Conservation (phyloP, 53 echinoderm and acorn worm species). For the Paracentrotus lividus region DNA sequence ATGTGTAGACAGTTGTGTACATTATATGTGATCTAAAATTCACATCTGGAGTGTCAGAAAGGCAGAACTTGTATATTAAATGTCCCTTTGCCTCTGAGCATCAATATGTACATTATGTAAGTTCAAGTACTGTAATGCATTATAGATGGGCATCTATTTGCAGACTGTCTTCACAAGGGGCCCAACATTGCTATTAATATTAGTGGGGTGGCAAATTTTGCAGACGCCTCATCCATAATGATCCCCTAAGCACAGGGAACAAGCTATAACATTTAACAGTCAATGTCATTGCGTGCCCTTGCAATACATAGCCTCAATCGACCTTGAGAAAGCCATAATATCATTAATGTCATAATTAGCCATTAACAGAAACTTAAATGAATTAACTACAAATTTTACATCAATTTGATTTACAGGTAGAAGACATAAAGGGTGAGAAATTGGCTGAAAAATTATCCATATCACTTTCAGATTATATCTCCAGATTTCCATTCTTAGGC, state of each 20-base stretch:
- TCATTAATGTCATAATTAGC: not conserved
- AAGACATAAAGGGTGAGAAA: no score
- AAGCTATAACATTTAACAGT: not conserved
- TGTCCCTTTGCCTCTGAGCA: not conserved
- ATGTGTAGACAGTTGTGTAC: no score
- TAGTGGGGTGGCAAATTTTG: conserved; percentile 6
- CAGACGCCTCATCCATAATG: conserved; percentile 16
- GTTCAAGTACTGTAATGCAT: conserved; percentile 6
- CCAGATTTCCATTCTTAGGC: not conserved
- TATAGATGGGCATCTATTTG: conserved; percentile 29
- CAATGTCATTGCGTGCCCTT: not conserved
- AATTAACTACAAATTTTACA: not conserved
- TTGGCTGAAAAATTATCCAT: not conserved
- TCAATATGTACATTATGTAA: not conserved
- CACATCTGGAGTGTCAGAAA: not conserved
- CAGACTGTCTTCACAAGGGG: conserved; percentile 14
- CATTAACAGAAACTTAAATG: not conserved
- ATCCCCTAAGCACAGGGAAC: not conserved
- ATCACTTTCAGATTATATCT: not conserved
- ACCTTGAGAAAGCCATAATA: not conserved
- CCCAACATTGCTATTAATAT: conserved; percentile 28
- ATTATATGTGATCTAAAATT: no score
- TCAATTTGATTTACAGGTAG: no score
- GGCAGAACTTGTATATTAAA: not conserved
- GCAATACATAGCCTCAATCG: not conserved